Evolutionary conservation across 23 tunicate genomes (phyloP), one percentile per base, ranked within the genome.

Genomic region (Diplosoma virens): DNA sequence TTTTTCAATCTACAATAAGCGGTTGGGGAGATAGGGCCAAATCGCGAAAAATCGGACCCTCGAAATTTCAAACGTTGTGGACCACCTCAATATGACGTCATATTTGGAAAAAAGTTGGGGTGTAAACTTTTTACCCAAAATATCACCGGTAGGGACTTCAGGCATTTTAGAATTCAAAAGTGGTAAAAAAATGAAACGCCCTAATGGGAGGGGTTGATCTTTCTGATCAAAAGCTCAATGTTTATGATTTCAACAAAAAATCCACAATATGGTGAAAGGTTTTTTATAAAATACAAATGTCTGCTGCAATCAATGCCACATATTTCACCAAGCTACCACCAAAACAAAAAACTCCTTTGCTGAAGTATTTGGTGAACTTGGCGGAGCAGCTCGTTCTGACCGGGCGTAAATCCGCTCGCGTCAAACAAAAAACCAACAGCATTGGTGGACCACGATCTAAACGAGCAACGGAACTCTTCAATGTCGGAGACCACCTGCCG

Each of bases 171-270:
- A n/a, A n/a, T n/a, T n/a, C n/a, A n/a, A n/a, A n/a, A n/a, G n/a
- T n/a, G n/a, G n/a, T n/a, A n/a, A n/a, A n/a, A n/a, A n/a, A n/a
- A n/a, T n/a, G n/a, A n/a, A n/a, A n/a, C n/a, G n/a, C n/a, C n/a
- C n/a, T n/a, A n/a, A n/a, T n/a, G n/a, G 69, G 6, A 27, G 69
- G 69, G 35, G 34, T 61, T 29, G 69, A 61, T 29, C 69, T 61
- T 61, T 61, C 69, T 29, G 69, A 61, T 61, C 69, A 61, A 61
- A 61, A 61, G 69, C 35, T 61, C 69, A 61, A 22, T 61, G 69
- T 61, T 61, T 27, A 61, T 29, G 69, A 61, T 61, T 61, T 61
- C 69, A 29, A 61, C 35, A 3, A 35, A 26, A 61, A 61, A 61
- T 61, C 69, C 35, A 61, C 69, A 61, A 61, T 27, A 29, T 61